phyloP scores from a whole-genome alignment of 2,113 vertebrate genomes.

The Bombycilla garrulus region DNA sequence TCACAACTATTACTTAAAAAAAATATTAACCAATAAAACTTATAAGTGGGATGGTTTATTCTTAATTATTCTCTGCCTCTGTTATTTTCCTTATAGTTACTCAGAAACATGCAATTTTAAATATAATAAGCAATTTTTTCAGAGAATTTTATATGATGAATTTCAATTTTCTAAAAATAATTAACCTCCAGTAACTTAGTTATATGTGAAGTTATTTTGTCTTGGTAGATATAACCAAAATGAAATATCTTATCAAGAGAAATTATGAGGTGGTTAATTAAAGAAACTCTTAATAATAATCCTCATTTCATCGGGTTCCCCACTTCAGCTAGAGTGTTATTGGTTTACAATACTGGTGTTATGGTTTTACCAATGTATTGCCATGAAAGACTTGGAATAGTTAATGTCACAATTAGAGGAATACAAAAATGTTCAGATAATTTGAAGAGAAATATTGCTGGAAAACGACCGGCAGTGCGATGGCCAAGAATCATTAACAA shows the following conservation, averaged over 20 bases:
- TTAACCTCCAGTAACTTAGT: neutral
- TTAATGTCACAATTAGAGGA: slow-evolving; percentile 22
- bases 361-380: neutral
- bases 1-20: neutral
- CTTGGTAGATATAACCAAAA: neutral
- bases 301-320: neutral
- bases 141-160: neutral
- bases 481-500: slow-evolving; percentile 68
- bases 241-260: neutral
- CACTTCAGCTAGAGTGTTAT: neutral
- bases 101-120: neutral
- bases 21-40: neutral
- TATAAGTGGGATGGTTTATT: neutral
- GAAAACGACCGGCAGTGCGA: slow-evolving; percentile 18
- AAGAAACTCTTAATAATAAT: neutral
- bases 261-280: neutral
- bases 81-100: neutral
- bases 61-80: neutral
- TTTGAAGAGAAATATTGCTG: slow-evolving; percentile 64
- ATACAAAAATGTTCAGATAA: slow-evolving; percentile 31
- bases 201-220: neutral
- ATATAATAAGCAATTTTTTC: neutral
- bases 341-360: neutral
- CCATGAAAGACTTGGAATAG: neutral
- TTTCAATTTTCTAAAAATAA: neutral